Evolutionary conservation across 2,113 vertebrate species (phyloP).

Genomic region (Bothrops jararaca): DNA sequence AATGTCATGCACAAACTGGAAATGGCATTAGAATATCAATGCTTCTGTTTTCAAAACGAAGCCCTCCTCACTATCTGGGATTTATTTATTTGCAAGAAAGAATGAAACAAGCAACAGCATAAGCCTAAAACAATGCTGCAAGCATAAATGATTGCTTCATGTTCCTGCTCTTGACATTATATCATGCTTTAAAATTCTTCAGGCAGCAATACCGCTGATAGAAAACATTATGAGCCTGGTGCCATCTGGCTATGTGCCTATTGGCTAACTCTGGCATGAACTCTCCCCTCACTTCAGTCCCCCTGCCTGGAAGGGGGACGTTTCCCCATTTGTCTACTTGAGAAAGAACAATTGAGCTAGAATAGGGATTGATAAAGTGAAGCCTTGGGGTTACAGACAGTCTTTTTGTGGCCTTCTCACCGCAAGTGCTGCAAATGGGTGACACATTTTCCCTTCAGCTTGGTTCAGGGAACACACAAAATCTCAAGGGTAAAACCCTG

Average conservation of each 20-base stretch:
- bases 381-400: not conserved
- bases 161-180: not conserved
- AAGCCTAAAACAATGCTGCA: not conserved
- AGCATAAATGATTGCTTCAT: not conserved
- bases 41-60: not conserved
- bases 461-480: not conserved
- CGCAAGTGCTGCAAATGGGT: not conserved
- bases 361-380: not conserved
- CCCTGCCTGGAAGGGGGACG: not conserved
- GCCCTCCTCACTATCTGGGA: not conserved
- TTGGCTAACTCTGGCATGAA: not conserved
- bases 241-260: not conserved
- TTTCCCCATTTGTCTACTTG: not conserved
- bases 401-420: not conserved
- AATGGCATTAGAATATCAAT: slow-evolving; percentile 19
- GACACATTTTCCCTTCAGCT: not conserved
- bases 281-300: not conserved
- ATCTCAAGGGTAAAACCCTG: not conserved
- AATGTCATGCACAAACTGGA: not conserved
- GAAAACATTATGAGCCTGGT: not conserved
- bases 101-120: not conserved
- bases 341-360: not conserved
- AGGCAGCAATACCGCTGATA: not conserved
- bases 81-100: not conserved
- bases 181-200: not conserved